Evolutionary conservation across 2,888 invertebrate species (phyloP), one percentile per base, ranked within the genome.

Genomic region (Urechis unicinctus): DNA sequence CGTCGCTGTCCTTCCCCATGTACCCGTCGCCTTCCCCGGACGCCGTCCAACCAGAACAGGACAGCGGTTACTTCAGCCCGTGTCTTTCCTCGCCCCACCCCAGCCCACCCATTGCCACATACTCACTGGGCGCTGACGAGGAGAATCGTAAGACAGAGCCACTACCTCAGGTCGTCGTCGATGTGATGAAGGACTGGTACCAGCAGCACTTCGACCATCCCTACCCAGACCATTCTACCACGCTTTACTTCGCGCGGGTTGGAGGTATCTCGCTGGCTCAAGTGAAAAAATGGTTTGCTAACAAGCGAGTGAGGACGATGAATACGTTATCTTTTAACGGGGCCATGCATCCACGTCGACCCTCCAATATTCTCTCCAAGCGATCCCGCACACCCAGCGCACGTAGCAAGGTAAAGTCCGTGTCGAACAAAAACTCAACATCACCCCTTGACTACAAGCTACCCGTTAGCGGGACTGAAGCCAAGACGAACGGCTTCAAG

Each of bases 241-340:
- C 71, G 1, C 56, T 62, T 28, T 57, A 60, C 13, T 57, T 72
- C 3, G 63, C 68, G 0, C 48, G 57, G 5, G 44, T 52, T 4
- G 68, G 68, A 4, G 65, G 65, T 22, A 63, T 70, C 42, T 67
- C 65, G 3, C 56, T 50, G 2, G 59, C 62, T 21, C 72, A 72
- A 59, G 69, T 72, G 29, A 69, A 70, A 61, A 72, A 72, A 56
- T 72, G 72, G 72, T 67, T 72, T 68, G 71, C 71, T 21, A 72
- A 72, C 62, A 71, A 70, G 56, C 63, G 72, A 30, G 70, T 71
- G 3, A 63, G 72, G 1, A 68, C 68, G 28, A 69, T 57, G 59
- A 72, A 72, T 60, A 72, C 72, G 3, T 63, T 72, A n/a, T 70
- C 71, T 26, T 71, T 70, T 62, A 71, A 67, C 29, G 70, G 70